Percentiles rank a stretch among this genome's conserved stretches.
Conservation (phyloP, 2,113 vertebrate genomes). For the Tachysurus fulvidraco region DNA sequence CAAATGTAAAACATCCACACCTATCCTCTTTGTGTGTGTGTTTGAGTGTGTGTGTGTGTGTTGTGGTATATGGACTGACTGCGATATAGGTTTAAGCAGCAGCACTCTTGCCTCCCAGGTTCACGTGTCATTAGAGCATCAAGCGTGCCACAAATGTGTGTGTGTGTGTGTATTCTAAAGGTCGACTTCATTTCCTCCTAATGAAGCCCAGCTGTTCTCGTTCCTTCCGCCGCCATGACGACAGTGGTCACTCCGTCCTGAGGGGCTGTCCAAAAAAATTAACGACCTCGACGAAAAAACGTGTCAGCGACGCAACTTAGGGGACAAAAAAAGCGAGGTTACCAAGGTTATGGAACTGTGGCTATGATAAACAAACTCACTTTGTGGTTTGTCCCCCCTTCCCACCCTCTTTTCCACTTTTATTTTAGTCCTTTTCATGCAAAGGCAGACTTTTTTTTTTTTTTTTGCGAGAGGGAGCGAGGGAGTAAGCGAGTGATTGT, state of each 20-base stretch:
- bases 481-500: slow-evolving; percentile 57
- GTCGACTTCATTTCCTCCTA: slow-evolving; percentile 60
- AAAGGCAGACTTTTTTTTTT: slow-evolving; percentile 55
- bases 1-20: background rate
- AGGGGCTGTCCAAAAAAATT: slow-evolving; percentile 50
- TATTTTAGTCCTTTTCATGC: slow-evolving; percentile 54
- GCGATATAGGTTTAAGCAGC: slow-evolving; percentile 13
- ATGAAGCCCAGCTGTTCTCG: slow-evolving; percentile 62
- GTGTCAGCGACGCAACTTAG: slow-evolving; percentile 39
- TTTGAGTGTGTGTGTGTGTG: background rate
- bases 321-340: slow-evolving; percentile 41
- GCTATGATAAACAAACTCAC: slow-evolving; percentile 51
- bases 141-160: slow-evolving; percentile 19
- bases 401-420: slow-evolving; percentile 45
- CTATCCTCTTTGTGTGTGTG: background rate
- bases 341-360: slow-evolving; percentile 42
- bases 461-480: slow-evolving; percentile 46
- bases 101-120: slow-evolving; percentile 12
- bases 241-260: slow-evolving; percentile 53
- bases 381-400: slow-evolving; percentile 44
- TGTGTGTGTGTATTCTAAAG: slow-evolving; percentile 47
- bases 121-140: slow-evolving; percentile 38
- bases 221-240: slow-evolving; percentile 49
- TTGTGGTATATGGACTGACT: slow-evolving; percentile 9
- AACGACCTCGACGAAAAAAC: slow-evolving; percentile 51